A percentile compares a stretch with the other conserved stretches of the same genome.
phyloP scores from a whole-genome alignment of 2,113 vertebrate species.

The Seriola aureovittata region DNA sequence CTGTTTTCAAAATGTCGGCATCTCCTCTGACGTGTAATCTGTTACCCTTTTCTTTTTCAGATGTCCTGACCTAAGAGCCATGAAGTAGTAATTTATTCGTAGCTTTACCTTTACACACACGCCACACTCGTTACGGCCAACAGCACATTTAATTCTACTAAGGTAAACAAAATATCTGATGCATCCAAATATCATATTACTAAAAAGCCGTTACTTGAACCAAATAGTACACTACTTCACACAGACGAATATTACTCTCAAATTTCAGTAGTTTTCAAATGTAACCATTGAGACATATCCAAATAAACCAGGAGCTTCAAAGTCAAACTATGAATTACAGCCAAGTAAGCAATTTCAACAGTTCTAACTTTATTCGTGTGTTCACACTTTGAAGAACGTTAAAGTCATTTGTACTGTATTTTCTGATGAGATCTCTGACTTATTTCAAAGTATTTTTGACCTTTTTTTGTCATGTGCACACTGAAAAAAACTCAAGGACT shows the following conservation, averaged over 20 bases:
- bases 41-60: neutral
- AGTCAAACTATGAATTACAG: neutral
- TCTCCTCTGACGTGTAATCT: neutral
- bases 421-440: constrained; percentile 17
- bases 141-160: neutral
- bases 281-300: neutral
- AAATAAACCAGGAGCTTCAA: neutral
- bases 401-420: constrained; percentile 36
- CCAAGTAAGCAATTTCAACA: constrained; percentile 5
- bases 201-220: constrained; percentile 8
- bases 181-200: neutral
- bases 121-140: neutral
- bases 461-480: neutral
- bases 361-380: neutral
- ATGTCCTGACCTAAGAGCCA: constrained; percentile 1
- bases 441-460: neutral
- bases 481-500: neutral
- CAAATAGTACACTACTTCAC: constrained; percentile 16
- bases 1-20: neutral
- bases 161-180: neutral
- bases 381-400: neutral
- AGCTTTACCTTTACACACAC: constrained; percentile 7
- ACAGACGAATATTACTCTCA: no score
- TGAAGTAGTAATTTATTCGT: constrained; percentile 50
- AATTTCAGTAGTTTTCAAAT: neutral